phyloP scores from a whole-genome alignment of 2,113 vertebrate genomes.

The Brienomyrus brachyistius region DNA sequence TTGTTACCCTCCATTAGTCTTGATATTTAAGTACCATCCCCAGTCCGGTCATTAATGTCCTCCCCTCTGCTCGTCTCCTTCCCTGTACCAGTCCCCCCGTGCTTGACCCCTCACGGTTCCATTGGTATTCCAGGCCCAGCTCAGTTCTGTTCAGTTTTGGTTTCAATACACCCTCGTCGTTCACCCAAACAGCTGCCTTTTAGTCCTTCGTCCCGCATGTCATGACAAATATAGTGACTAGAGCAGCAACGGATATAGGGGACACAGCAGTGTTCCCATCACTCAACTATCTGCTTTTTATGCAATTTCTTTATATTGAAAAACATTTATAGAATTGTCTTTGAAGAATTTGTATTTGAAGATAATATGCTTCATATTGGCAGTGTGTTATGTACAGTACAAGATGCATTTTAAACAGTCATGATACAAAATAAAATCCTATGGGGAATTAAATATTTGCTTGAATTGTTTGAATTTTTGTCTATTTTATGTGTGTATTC shows the following conservation, averaged over 20 bases:
- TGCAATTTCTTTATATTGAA: neutral
- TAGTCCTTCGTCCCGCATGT: too few relatives aligned
- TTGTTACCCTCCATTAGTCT: too few relatives aligned
- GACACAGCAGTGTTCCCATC: neutral
- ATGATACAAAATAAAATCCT: neutral
- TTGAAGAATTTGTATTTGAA: neutral
- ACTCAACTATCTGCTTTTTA: neutral
- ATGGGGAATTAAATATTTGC: neutral
- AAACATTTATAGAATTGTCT: neutral
- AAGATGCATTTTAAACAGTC: neutral
- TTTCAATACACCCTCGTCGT: too few relatives aligned
- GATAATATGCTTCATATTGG: neutral
- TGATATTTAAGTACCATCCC: too few relatives aligned
- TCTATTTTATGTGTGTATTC: neutral
- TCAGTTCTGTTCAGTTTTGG: too few relatives aligned
- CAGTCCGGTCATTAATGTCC: too few relatives aligned
- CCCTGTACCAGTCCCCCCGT: too few relatives aligned
- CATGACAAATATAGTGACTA: neutral
- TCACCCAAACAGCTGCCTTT: too few relatives aligned
- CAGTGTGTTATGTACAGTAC: neutral
- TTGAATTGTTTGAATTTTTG: neutral
- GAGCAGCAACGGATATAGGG: neutral
- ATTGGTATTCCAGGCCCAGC: too few relatives aligned
- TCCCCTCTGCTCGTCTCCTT: too few relatives aligned
- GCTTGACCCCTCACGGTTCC: too few relatives aligned